Conservation (phyloP, 2,113 vertebrate species). For the Ophthalmotilapia sp. region DNA sequence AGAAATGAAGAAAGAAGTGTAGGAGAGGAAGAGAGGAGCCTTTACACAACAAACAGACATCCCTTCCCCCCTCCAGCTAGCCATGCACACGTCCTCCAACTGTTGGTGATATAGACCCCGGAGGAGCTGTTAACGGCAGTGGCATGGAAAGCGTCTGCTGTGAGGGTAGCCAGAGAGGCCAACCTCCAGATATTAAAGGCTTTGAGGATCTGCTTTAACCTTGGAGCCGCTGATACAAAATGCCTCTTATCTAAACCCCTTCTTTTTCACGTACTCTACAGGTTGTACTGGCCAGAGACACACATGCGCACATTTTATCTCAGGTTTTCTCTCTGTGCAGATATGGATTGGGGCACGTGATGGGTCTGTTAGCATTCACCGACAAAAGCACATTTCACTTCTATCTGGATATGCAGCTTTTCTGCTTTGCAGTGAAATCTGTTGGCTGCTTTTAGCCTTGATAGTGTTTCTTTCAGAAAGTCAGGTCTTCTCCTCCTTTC, state of each 20-base stretch:
- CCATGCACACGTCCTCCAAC: constrained; percentile 49
- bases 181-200: constrained; percentile 24
- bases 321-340: background rate
- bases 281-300: background rate
- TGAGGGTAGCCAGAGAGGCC: constrained; percentile 44
- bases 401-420: background rate
- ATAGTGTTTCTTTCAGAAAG: background rate
- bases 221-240: constrained; percentile 16
- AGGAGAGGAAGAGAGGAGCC: constrained; percentile 45
- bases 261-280: background rate
- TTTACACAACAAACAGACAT: constrained; percentile 60
- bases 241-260: constrained; percentile 4
- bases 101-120: constrained; percentile 58
- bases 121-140: constrained; percentile 63
- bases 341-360: background rate
- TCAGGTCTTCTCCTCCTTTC: background rate
- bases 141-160: constrained; percentile 52
- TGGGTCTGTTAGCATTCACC: background rate
- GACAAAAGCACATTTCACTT: background rate
- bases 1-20: constrained; percentile 42
- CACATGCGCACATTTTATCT: background rate
- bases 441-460: background rate
- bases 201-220: constrained; percentile 23
- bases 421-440: background rate
- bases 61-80: constrained; percentile 47